These are phyloP conservation scores for Brachyopa scutellaris DNA, from an alignment of 2,888 invertebrate species.

Conservation along the genomic window DNA sequence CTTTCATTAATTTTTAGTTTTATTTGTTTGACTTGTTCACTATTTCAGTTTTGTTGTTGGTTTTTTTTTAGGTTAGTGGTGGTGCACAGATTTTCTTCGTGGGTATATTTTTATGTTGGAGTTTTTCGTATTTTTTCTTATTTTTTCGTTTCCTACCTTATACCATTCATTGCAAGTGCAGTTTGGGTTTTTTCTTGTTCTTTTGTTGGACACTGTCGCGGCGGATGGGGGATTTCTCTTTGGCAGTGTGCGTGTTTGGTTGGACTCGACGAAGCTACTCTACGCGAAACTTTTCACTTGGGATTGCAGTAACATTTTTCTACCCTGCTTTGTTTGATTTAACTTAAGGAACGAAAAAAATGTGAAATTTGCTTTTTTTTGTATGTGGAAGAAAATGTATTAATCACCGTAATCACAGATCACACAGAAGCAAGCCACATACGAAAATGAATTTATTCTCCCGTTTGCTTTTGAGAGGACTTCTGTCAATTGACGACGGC, in stretches of 20 bases:
- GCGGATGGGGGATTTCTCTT: slow-evolving; percentile 31
- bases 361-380: slow-evolving; percentile 1
- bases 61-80: slow-evolving; percentile 36
- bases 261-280: neutral
- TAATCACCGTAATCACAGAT: slow-evolving; percentile 68
- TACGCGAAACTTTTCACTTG: slow-evolving; percentile 40
- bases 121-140: slow-evolving; percentile 13
- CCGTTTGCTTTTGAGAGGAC: slow-evolving; percentile 42
- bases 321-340: neutral
- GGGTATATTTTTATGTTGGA: neutral
- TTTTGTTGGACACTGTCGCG: slow-evolving; percentile 56
- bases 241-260: slow-evolving; percentile 33
- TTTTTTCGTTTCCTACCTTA: slow-evolving; percentile 54
- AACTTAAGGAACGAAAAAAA: neutral
- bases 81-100: slow-evolving; percentile 21
- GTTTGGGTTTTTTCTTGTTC: slow-evolving; percentile 38
- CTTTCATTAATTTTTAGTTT: slow-evolving; percentile 27
- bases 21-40: slow-evolving; percentile 3
- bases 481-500: slow-evolving; percentile 59
- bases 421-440: slow-evolving; percentile 68
- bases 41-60: slow-evolving; percentile 45
- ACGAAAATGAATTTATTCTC: slow-evolving; percentile 63
- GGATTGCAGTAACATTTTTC: slow-evolving; percentile 25
- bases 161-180: slow-evolving; percentile 68
- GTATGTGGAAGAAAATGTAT: slow-evolving; percentile 30